These are phyloP conservation scores for Cochlearius cochlearius DNA, from an alignment of 2,113 vertebrate genomes.

Conservation along the genomic window DNA sequence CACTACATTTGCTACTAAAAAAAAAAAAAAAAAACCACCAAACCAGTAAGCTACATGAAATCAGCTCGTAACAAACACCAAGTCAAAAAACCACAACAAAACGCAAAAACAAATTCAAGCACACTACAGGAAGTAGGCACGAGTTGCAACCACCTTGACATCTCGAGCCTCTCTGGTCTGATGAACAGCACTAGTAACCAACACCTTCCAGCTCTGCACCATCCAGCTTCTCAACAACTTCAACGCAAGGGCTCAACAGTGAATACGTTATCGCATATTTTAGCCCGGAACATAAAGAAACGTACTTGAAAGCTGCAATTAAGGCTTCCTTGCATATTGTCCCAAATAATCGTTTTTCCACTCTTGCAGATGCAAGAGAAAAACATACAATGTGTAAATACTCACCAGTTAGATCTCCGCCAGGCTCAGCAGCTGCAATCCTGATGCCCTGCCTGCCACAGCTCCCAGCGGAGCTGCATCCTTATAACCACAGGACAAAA, in stretches of 20 bases:
- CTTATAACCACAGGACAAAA: background rate
- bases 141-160: background rate
- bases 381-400: background rate
- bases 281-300: background rate
- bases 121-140: background rate
- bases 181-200: background rate
- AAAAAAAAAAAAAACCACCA: no score
- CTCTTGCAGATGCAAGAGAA: background rate
- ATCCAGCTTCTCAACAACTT: background rate
- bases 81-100: background rate
- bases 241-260: fast-evolving
- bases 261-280: background rate
- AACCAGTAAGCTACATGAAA: background rate
- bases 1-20: background rate
- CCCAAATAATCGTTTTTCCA: background rate
- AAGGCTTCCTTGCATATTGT: background rate
- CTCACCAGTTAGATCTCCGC: background rate
- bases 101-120: background rate
- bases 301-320: background rate
- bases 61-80: background rate
- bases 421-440: background rate
- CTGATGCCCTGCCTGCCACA: background rate
- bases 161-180: background rate
- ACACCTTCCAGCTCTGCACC: background rate
- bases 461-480: background rate